phyloP scores from a whole-genome alignment of 2,113 vertebrate species.

The Percina caprodes region DNA sequence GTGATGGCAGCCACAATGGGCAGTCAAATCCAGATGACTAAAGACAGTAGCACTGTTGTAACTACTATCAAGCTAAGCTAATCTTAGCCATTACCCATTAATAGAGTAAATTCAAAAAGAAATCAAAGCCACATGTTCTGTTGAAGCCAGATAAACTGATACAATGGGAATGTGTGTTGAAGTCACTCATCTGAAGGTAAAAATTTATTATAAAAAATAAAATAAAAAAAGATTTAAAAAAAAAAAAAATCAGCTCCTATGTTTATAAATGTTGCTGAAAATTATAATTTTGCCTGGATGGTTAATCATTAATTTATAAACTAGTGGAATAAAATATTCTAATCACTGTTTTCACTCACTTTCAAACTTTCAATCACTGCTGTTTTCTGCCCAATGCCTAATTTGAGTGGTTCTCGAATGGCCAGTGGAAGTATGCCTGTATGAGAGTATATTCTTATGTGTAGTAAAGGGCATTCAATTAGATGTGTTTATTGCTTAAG shows the following conservation, averaged over 20 bases:
- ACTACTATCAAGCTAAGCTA: background rate
- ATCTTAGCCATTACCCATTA: background rate
- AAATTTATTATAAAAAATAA: background rate
- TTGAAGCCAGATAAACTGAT: background rate
- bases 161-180: background rate
- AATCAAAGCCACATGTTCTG: background rate
- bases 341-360: too few relatives aligned
- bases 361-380: background rate
- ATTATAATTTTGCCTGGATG: background rate
- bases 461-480: background rate
- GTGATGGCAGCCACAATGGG: constrained; percentile 39
- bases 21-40: constrained; percentile 62
- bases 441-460: constrained; percentile 6
- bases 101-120: background rate
- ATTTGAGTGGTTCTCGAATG: background rate
- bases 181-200: background rate
- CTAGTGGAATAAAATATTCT: background rate
- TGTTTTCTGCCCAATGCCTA: background rate
- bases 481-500: background rate
- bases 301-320: background rate
- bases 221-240: background rate
- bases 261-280: background rate
- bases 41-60: constrained; percentile 1
- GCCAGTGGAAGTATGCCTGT: background rate
- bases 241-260: background rate